These are phyloP conservation scores for Aphelinus atriplicis DNA, from an alignment of 1,140 invertebrate species.

Conservation along the genomic window DNA sequence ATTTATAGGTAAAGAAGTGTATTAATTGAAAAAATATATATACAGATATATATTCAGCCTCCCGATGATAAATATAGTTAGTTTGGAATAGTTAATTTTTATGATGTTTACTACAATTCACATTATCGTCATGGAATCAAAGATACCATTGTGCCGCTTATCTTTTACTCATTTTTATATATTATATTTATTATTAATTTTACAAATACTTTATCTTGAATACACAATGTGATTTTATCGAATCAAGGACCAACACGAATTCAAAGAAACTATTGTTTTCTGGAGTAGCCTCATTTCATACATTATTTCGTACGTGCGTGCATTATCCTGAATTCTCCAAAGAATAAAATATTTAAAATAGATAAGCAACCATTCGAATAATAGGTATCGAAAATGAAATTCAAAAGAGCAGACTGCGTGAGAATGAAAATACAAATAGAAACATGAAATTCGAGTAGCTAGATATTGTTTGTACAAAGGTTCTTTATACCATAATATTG, in stretches of 20 bases:
- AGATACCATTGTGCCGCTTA: conserved; percentile 8
- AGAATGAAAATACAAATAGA: neutral
- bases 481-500: conserved; percentile 22
- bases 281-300: conserved; percentile 26
- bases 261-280: conserved; percentile 14
- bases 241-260: conserved; percentile 32
- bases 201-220: conserved; percentile 26
- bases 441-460: conserved; percentile 23
- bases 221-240: conserved; percentile 20
- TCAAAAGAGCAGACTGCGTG: neutral
- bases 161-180: conserved; percentile 23
- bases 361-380: conserved; percentile 1
- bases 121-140: conserved; percentile 5
- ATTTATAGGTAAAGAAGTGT: neutral
- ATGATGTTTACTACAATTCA: conserved; percentile 14
- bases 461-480: conserved; percentile 27
- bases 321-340: neutral
- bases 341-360: conserved; percentile 12
- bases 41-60: neutral
- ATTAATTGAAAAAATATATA: neutral
- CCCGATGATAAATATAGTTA: conserved; percentile 15
- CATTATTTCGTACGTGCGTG: conserved; percentile 4
- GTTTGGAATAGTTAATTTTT: conserved; percentile 29
- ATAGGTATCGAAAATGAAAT: neutral
- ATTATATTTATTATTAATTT: conserved; percentile 18